Percentiles rank a stretch among this genome's conserved stretches.
phyloP scores from a whole-genome alignment of 2,888 invertebrate species.

The Chaetoderma sp. region DNA sequence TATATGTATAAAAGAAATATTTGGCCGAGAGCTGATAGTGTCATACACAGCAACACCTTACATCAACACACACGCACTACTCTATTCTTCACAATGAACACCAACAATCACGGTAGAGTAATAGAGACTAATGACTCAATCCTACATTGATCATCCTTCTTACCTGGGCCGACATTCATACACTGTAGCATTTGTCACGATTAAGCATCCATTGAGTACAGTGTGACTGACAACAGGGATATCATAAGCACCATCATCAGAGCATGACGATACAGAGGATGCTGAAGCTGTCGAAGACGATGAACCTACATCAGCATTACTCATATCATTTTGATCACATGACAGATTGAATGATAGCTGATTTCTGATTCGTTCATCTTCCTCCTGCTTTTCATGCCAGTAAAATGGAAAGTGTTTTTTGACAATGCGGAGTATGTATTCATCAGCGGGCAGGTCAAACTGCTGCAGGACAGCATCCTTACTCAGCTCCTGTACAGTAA shows the following conservation, averaged over 20 bases:
- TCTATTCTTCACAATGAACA: no score
- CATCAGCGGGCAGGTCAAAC: constrained; percentile 73
- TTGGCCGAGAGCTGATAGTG: no score
- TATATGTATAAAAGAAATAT: no score
- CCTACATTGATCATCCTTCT: no score
- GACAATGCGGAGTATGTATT: constrained; percentile 72
- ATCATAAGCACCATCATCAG: constrained; percentile 33
- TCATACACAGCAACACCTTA: no score
- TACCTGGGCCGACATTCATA: constrained; percentile 76
- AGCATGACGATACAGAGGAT: background rate
- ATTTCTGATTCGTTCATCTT: constrained; percentile 8
- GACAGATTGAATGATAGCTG: background rate
- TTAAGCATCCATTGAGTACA: constrained; percentile 71
- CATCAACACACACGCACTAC: no score
- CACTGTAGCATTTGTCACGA: constrained; percentile 75
- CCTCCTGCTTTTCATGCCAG: constrained; percentile 56
- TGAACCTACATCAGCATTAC: constrained; percentile 26
- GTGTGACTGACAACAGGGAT: constrained; percentile 57
- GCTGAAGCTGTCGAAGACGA: constrained; percentile 1
- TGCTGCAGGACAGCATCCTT: constrained; percentile 74
- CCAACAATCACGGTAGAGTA: no score
- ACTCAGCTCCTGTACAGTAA: constrained; percentile 73
- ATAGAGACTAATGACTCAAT: no score
- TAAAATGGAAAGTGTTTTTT: constrained; percentile 69
- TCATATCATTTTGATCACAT: constrained; percentile 12